Percentiles rank a stretch among this genome's conserved stretches.
phyloP scores from a whole-genome alignment of 2,797 vertebrate species.

The Epinephelus malabaricus region DNA sequence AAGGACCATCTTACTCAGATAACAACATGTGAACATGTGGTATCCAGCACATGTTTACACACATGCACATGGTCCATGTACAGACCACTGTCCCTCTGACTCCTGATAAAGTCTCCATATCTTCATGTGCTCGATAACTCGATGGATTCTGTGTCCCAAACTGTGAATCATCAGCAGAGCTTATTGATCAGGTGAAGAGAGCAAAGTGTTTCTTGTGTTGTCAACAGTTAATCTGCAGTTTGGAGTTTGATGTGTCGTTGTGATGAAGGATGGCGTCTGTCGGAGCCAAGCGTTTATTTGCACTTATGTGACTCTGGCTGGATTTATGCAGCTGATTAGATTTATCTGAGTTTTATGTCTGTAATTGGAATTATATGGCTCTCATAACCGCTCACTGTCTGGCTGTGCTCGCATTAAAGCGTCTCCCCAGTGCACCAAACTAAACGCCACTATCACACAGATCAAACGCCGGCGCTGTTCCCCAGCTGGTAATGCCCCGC shows the following conservation, averaged over 20 bases:
- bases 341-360: slow-evolving; percentile 38
- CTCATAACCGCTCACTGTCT: slow-evolving; percentile 20
- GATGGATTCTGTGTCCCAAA: neutral
- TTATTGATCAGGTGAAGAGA: neutral
- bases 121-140: neutral
- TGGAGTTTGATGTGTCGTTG: slow-evolving; percentile 7
- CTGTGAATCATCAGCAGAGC: neutral
- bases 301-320: slow-evolving; percentile 1
- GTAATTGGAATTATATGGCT: slow-evolving; percentile 48
- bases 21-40: too few relatives aligned
- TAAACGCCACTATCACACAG: slow-evolving; percentile 25
- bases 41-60: too few relatives aligned
- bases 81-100: too few relatives aligned
- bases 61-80: too few relatives aligned
- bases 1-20: too few relatives aligned
- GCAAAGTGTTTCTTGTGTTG: neutral
- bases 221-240: slow-evolving; percentile 36
- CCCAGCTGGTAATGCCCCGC: slow-evolving; percentile 29
- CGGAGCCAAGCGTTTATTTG: slow-evolving; percentile 12
- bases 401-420: slow-evolving; percentile 35
- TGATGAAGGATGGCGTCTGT: slow-evolving; percentile 18
- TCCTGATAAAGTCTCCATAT: too few relatives aligned
- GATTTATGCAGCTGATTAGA: slow-evolving; percentile 48
- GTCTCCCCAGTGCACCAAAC: slow-evolving; percentile 13
- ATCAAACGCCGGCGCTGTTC: slow-evolving; percentile 44